phyloP scores from a whole-genome alignment of 2,888 invertebrate genomes.

The Thysanoteuthis rhombus region DNA sequence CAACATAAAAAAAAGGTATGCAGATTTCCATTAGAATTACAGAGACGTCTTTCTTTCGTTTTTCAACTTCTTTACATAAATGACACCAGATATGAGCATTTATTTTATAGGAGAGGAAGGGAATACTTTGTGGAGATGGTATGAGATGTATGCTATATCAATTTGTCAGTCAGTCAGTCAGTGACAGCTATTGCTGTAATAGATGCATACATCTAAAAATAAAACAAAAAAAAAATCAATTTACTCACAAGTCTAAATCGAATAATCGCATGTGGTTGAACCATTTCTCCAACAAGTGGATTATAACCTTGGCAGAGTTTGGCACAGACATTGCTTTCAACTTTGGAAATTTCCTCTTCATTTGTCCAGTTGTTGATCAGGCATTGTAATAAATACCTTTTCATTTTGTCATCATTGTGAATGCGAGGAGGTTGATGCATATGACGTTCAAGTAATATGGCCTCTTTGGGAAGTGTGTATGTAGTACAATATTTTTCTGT shows the following conservation, averaged over 20 bases:
- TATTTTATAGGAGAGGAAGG: no score
- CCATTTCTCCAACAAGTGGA: slow-evolving; percentile 35
- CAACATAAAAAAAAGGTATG: no score
- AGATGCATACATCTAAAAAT: no score
- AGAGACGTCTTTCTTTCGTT: no score
- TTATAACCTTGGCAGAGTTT: slow-evolving; percentile 25
- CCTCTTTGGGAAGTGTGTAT: slow-evolving; percentile 65
- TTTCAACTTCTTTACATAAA: no score
- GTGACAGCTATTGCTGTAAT: no score
- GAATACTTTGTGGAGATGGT: no score
- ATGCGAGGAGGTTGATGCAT: slow-evolving; percentile 83
- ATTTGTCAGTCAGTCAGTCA: no score
- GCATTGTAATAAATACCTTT: slow-evolving; percentile 62
- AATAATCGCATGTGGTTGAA: slow-evolving; percentile 37
- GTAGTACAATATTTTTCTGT: not conserved
- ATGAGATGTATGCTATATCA: no score
- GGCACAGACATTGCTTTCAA: not conserved
- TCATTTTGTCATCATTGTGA: slow-evolving; percentile 80
- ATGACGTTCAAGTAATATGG: slow-evolving; percentile 85
- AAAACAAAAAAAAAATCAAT: not conserved
- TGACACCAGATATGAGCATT: no score
- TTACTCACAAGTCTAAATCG: slow-evolving; percentile 37
- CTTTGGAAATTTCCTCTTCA: not conserved
- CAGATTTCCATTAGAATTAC: no score
- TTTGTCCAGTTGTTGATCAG: slow-evolving; percentile 37